Percentiles rank a stretch among this genome's conserved stretches.
phyloP scores from a whole-genome alignment of 2,888 invertebrate genomes.

The Agrotis ipsilon region DNA sequence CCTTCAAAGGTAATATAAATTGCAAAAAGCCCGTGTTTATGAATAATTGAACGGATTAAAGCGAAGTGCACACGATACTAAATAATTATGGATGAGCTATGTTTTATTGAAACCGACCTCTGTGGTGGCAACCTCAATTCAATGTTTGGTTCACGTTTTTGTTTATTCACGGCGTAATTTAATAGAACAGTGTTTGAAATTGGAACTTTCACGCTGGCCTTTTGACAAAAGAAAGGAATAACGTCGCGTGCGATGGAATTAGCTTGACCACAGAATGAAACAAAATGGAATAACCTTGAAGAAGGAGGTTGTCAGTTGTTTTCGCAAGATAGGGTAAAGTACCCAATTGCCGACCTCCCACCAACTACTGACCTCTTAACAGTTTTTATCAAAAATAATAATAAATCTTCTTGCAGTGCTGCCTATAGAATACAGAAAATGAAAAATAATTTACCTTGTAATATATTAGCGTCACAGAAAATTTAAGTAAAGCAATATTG shows the following conservation, averaged over 20 bases:
- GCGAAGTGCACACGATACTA: constrained; percentile 47
- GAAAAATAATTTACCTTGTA: too few species aligned
- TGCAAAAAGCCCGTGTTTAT: constrained; percentile 44
- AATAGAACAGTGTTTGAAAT: constrained; percentile 24
- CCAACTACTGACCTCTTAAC: too few species aligned
- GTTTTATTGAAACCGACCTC: constrained; percentile 49
- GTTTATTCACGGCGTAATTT: constrained; percentile 20
- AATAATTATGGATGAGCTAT: constrained; percentile 58
- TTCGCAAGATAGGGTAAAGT: too few species aligned
- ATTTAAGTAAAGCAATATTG: too few species aligned
- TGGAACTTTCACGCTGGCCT: constrained; percentile 4
- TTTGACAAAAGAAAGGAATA: constrained; percentile 1
- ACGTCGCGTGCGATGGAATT: background rate
- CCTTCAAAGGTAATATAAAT: constrained; percentile 43
- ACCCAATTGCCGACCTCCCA: too few species aligned
- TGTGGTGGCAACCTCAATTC: constrained; percentile 44
- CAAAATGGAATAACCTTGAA: too few species aligned
- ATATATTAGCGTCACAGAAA: too few species aligned
- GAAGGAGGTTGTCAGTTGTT: background rate
- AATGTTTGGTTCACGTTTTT: constrained; percentile 36
- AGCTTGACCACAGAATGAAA: constrained; percentile 8
- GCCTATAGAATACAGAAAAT: too few species aligned
- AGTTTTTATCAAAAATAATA: too few species aligned
- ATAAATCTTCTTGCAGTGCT: too few species aligned
- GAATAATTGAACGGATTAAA: constrained; percentile 57